A percentile compares a stretch with the other conserved stretches of the same genome.
phyloP scores from a whole-genome alignment of 2,888 invertebrate genomes.

The Synergus umbraculus region DNA sequence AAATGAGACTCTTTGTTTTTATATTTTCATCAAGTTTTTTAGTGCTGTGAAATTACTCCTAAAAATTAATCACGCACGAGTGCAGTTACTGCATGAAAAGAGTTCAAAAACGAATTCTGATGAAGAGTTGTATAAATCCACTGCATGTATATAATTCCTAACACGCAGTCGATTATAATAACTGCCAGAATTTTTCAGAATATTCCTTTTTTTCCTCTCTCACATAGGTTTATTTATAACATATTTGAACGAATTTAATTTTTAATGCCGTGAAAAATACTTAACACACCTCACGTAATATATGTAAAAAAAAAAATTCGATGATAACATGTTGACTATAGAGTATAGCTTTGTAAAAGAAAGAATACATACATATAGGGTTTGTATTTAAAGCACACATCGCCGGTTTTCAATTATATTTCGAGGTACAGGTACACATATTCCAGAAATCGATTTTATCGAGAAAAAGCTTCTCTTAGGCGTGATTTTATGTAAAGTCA shows the following conservation, averaged over 20 bases:
- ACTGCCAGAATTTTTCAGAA: too few relatives aligned
- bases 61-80: background rate
- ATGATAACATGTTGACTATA: background rate
- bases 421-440: background rate
- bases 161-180: too few relatives aligned
- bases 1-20: background rate
- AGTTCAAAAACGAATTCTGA: background rate
- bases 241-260: too few relatives aligned
- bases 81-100: background rate
- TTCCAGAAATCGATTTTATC: background rate
- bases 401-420: background rate
- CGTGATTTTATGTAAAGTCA: background rate
- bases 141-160: too few relatives aligned
- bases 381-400: background rate
- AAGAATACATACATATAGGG: background rate
- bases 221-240: too few relatives aligned
- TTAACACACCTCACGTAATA: too few relatives aligned
- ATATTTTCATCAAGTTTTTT: background rate
- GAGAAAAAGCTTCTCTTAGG: background rate
- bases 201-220: too few relatives aligned
- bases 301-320: background rate
- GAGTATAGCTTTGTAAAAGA: background rate
- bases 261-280: too few relatives aligned
- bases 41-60: background rate
- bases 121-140: background rate